Evolutionary conservation across 64 coral and sea anemone genomes (phyloP).

Genomic region (Actinia equina): DNA sequence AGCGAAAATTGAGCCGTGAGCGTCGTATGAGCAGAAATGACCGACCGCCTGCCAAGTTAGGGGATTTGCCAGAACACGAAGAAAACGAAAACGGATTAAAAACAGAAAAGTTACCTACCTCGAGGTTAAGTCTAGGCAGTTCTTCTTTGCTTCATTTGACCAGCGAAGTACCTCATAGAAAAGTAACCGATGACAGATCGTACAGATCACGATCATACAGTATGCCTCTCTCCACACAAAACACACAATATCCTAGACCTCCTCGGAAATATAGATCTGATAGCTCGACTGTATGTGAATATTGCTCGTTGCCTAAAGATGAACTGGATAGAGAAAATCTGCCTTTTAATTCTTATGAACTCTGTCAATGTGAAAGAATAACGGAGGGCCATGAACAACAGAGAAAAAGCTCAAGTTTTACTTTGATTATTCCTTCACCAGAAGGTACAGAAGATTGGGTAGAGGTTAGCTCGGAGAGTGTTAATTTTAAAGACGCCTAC

Average conservation of each 20-base stretch:
- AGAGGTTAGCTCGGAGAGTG: constrained; percentile 59
- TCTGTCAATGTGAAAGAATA: background rate
- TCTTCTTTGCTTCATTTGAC: too few species aligned
- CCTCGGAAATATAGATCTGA: constrained; percentile 50
- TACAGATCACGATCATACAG: constrained; percentile 58
- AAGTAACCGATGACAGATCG: too few species aligned
- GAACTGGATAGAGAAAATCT: background rate
- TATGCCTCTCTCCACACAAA: constrained; percentile 45
- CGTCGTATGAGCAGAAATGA: constrained; percentile 67
- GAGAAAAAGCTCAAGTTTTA: constrained; percentile 39
- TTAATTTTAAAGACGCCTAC: background rate
- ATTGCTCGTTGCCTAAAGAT: constrained; percentile 51
- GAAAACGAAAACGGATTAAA: constrained; percentile 32
- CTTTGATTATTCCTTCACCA: constrained; percentile 44
- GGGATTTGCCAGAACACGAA: constrained; percentile 71
- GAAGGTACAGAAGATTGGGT: constrained; percentile 19
- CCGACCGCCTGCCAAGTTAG: constrained; percentile 34
- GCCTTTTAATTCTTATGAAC: background rate
- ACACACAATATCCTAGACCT: background rate
- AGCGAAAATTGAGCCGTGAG: constrained; percentile 41
- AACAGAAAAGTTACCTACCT: background rate
- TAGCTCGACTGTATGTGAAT: constrained; percentile 24
- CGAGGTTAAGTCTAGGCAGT: background rate
- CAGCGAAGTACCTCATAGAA: too few species aligned
- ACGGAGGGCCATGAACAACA: background rate